These are phyloP conservation scores for Yponomeuta sedellus DNA, from an alignment of 2,888 invertebrate genomes.

Conservation along the genomic window DNA sequence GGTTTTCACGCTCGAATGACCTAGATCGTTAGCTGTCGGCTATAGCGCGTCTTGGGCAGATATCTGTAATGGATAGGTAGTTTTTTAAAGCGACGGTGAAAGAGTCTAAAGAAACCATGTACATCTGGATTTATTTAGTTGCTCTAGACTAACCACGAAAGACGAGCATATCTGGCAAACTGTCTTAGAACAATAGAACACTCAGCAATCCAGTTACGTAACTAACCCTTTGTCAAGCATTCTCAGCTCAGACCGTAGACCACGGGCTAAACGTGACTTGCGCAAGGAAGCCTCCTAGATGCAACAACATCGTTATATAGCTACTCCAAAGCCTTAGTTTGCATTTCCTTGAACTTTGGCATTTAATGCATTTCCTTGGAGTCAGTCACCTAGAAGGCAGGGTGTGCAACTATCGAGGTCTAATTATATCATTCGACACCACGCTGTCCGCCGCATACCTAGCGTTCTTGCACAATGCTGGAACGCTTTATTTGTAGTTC, in stretches of 20 bases:
- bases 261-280: constrained; percentile 27
- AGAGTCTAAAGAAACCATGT: too few species aligned
- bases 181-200: constrained; percentile 16
- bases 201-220: constrained; percentile 20
- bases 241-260: constrained; percentile 22
- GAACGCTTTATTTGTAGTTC: constrained; percentile 2
- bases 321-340: not conserved
- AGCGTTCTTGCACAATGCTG: constrained; percentile 36
- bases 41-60: not conserved
- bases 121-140: not conserved
- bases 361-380: constrained; percentile 18
- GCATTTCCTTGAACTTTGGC: not conserved
- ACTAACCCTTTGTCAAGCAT: constrained; percentile 30
- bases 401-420: constrained; percentile 33
- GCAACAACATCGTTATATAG: constrained; percentile 23
- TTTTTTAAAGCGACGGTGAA: too few species aligned
- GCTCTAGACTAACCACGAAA: not conserved
- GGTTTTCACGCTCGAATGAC: not conserved
- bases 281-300: constrained; percentile 36
- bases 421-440: constrained; percentile 55
- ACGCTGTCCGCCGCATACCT: constrained; percentile 43
- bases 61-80: too few species aligned
- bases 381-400: constrained; percentile 24
- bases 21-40: not conserved
- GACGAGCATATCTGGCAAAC: not conserved